phyloP scores from a whole-genome alignment of 2,888 invertebrate genomes.

The Drosophila phalerata region DNA sequence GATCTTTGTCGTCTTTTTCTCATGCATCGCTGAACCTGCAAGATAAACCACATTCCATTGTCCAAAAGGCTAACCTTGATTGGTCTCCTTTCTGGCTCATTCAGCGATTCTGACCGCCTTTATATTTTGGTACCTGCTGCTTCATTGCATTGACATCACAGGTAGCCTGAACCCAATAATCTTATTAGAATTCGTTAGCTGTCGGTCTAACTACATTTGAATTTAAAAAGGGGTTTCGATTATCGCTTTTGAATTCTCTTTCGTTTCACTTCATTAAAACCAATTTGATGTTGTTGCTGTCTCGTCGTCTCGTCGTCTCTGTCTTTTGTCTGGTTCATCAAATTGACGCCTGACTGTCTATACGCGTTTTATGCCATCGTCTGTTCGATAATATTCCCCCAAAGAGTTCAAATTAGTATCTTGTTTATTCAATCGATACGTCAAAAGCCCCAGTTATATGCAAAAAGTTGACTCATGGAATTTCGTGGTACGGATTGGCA shows the following conservation, averaged over 20 bases:
- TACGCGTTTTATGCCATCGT: constrained; percentile 29
- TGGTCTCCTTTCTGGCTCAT: constrained; percentile 3
- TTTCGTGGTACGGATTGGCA: constrained; percentile 11
- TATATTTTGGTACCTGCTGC: constrained; percentile 55
- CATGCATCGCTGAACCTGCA: constrained; percentile 11
- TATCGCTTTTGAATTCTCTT: constrained; percentile 30
- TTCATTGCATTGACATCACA: constrained; percentile 44
- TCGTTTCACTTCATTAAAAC: constrained; percentile 59
- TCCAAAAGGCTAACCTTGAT: constrained; percentile 35
- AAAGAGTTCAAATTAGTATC: constrained; percentile 24
- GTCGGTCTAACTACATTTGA: constrained; percentile 33
- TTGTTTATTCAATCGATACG: constrained; percentile 36
- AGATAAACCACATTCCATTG: constrained; percentile 44
- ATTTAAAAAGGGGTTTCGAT: constrained; percentile 42
- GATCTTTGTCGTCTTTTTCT: constrained; percentile 12
- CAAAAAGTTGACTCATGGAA: constrained; percentile 40
- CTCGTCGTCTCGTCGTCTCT: constrained; percentile 3
- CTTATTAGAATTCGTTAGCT: constrained; percentile 65
- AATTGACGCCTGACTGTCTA: constrained; percentile 69
- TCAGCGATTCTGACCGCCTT: constrained; percentile 11
- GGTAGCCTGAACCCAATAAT: constrained; percentile 47
- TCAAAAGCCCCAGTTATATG: constrained; percentile 26
- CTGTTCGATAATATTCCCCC: constrained; percentile 32
- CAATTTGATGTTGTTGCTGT: constrained; percentile 37
- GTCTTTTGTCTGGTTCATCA: constrained; percentile 43